Base-by-base conservation (phyloP, 2,888 invertebrate species). In the Lycaena phlaeas region DNA sequence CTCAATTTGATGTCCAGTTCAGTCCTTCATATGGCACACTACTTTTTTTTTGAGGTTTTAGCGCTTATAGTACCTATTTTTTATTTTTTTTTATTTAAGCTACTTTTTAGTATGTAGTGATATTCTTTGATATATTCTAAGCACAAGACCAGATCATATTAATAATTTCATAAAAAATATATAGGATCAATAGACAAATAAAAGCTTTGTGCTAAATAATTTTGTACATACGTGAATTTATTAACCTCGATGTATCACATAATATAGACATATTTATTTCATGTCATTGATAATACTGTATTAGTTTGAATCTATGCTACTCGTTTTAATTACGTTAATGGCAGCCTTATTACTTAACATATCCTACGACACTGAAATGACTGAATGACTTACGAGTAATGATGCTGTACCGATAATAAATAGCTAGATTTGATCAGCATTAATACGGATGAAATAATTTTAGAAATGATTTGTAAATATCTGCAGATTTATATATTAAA, bases 151-250 rank as follows among this genome's bases (percentile, higher is more conserved):
- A 44, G 44, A 46, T 44, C 43, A 40, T 39, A 44, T 31, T 25
- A 30, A 49, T 41, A 30, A 49, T 41, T 41, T 43, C 45, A 50
- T 34, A 43, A 41, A 46, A 44, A 46, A 46, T 46, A 45, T 28
- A 45, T 39, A 38, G 22, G 36, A 38, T 42, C 42, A 38, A 12
- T 26, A 27, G 27, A 14, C 10, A 27, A 27, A 38, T 44, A 50
- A 51, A 53, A 46, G 53, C 58, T 56, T 53, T 52, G 51, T 57
- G 58, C 57, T 61, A 58, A 47, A 56, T 56, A 53, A 51, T 51
- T 58, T 61, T 71, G 64, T 70, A 70, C 66, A 65, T 59, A 53
- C 54, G 57, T 65, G 60, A 53, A 56, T 58, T 57, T 49, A 57
- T 46, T 51, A 52, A 60, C 37, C 55, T 59, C 51, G 54, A 52